phyloP scores from a whole-genome alignment of 1,140 invertebrate genomes.

The Saccostrea glomerata region DNA sequence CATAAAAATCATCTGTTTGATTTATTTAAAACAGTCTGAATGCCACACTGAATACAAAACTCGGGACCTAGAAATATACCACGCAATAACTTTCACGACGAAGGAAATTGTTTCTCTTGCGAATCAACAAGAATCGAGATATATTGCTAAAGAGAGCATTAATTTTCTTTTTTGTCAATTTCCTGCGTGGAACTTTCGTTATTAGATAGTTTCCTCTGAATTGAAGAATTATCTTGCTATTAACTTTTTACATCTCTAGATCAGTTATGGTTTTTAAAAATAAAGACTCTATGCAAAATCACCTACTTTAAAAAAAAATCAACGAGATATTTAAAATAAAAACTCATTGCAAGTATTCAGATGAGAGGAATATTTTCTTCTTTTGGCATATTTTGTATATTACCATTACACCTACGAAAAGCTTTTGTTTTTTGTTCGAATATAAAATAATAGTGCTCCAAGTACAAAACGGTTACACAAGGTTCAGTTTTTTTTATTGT shows the following conservation, averaged over 20 bases:
- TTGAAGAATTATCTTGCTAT: background rate
- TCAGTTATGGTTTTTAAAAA: too few relatives aligned
- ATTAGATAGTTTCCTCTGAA: background rate
- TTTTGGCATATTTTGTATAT: too few relatives aligned
- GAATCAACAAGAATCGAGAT: slow-evolving; percentile 12
- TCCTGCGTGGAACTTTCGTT: background rate
- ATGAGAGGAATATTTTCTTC: too few relatives aligned
- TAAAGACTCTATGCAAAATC: too few relatives aligned
- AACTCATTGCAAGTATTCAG: too few relatives aligned
- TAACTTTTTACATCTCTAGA: background rate
- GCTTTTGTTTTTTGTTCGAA: too few relatives aligned
- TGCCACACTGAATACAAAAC: background rate
- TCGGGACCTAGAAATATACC: background rate
- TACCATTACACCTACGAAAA: too few relatives aligned
- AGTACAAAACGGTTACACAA: too few relatives aligned
- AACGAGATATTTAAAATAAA: too few relatives aligned
- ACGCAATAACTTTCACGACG: background rate
- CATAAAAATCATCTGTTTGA: background rate
- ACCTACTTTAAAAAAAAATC: too few relatives aligned
- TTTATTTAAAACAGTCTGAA: background rate
- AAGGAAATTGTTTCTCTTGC: background rate
- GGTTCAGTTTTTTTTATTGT: too few relatives aligned
- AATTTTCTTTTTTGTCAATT: slow-evolving; percentile 4
- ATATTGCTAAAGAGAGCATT: slow-evolving; percentile 3
- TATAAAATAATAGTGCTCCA: too few relatives aligned